phyloP scores from a whole-genome alignment of 1,140 invertebrate species.

The Drosophila bocki region DNA sequence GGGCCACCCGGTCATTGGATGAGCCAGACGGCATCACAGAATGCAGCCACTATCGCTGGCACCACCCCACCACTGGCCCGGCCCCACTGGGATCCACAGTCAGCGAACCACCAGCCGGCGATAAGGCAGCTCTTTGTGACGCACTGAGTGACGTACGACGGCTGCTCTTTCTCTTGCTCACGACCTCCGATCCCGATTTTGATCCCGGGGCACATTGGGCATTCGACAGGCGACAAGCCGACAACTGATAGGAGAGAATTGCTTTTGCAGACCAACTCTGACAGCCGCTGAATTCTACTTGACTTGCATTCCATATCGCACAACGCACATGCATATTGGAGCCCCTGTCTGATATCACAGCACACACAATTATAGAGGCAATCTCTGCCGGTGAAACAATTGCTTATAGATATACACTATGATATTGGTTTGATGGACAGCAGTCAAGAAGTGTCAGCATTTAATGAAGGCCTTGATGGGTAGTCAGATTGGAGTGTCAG shows the following conservation, averaged over 20 bases:
- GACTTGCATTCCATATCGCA: conserved; percentile 27
- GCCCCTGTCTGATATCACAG: neutral
- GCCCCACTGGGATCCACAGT: conserved; percentile 1
- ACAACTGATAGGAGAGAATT: conserved; percentile 41
- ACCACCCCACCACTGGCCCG: neutral
- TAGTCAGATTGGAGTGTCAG: neutral
- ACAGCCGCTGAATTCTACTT: conserved; percentile 34
- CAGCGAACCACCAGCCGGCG: conserved; percentile 2
- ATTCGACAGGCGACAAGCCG: conserved; percentile 29
- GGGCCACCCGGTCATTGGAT: conserved; percentile 13
- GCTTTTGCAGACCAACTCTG: conserved; percentile 39
- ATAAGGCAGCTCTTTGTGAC: conserved; percentile 44
- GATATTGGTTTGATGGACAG: conserved; percentile 5
- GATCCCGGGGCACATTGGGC: conserved; percentile 7
- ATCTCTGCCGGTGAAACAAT: conserved; percentile 7
- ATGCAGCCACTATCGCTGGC: conserved; percentile 15
- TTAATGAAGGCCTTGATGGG: conserved; percentile 15
- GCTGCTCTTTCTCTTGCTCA: neutral
- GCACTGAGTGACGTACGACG: conserved; percentile 46
- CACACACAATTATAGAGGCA: conserved; percentile 17
- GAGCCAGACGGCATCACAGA: conserved; percentile 7
- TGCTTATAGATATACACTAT: conserved; percentile 2
- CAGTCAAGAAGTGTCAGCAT: conserved; percentile 5
- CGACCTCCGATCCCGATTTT: conserved; percentile 12
- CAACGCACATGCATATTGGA: conserved; percentile 19